phyloP scores from a whole-genome alignment of 2,888 invertebrate genomes.

The Prosapia bicincta region DNA sequence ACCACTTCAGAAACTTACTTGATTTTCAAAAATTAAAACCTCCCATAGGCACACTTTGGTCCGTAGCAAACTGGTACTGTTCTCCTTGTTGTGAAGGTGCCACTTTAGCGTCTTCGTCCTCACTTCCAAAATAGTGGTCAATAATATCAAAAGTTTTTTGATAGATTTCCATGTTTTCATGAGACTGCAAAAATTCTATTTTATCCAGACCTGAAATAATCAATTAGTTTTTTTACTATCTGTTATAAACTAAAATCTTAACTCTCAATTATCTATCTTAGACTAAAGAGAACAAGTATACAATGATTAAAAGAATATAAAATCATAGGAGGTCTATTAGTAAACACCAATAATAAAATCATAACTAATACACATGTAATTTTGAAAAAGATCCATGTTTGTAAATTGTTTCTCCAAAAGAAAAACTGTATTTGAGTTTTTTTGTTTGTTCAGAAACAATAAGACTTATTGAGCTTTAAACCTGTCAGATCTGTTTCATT shows the following conservation, averaged over 20 bases:
- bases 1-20: too few species aligned
- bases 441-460: too few species aligned
- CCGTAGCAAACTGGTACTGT: constrained; percentile 60
- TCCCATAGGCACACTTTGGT: constrained; percentile 70
- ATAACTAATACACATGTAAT: too few species aligned
- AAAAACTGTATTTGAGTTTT: too few species aligned
- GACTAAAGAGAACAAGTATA: too few species aligned
- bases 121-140: constrained; percentile 92
- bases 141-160: constrained; percentile 96
- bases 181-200: constrained; percentile 95
- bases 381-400: too few species aligned
- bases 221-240: not conserved
- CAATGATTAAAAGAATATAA: not conserved
- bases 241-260: not conserved
- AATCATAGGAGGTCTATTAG: too few species aligned
- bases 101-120: constrained; percentile 75
- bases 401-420: too few species aligned
- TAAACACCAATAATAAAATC: too few species aligned
- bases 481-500: too few species aligned
- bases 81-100: constrained; percentile 73
- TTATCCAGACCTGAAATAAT: constrained; percentile 75
- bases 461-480: too few species aligned
- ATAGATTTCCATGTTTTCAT: constrained; percentile 95
- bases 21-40: constrained; percentile 68
- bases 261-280: too few species aligned